Conservation (phyloP, 1,140 invertebrate species). For the Prorops nasuta region DNA sequence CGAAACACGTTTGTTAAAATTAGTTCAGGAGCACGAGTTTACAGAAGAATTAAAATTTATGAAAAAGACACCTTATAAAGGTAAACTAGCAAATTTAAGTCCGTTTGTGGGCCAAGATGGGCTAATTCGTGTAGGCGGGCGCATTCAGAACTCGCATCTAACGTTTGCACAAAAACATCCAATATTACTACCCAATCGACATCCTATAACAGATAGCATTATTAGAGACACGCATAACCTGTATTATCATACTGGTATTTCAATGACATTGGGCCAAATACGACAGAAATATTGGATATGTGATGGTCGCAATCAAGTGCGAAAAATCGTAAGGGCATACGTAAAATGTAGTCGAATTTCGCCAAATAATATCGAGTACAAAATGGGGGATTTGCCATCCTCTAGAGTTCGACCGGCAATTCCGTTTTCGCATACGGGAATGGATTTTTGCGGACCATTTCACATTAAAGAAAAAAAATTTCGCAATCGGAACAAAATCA, state of each 20-base stretch:
- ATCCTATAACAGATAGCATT: constrained; percentile 37
- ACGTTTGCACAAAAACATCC: constrained; percentile 33
- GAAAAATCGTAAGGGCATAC: too few relatives aligned
- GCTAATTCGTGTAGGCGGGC: constrained; percentile 45
- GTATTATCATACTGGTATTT: constrained; percentile 36
- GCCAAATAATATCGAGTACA: too few relatives aligned
- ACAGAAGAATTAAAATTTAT: background rate
- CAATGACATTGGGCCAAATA: constrained; percentile 20
- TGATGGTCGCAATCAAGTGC: too few relatives aligned
- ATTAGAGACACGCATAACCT: constrained; percentile 32
- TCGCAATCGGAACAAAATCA: too few relatives aligned
- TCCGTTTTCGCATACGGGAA: too few relatives aligned
- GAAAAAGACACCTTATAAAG: constrained; percentile 5
- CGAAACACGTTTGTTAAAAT: background rate
- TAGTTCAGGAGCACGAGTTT: background rate
- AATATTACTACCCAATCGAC: too few relatives aligned
- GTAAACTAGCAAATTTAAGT: constrained; percentile 19
- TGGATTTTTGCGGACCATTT: too few relatives aligned
- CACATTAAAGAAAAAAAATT: too few relatives aligned
- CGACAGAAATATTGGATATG: too few relatives aligned
- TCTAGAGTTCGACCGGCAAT: too few relatives aligned
- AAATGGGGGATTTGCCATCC: too few relatives aligned
- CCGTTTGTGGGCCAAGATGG: constrained; percentile 39
- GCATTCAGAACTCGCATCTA: constrained; percentile 33
- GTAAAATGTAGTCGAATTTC: too few relatives aligned